Percentiles rank a stretch among this genome's conserved stretches.
These are phyloP conservation scores for Muscicapa striata DNA, from an alignment of 2,797 vertebrate genomes.

Conservation along the genomic window DNA sequence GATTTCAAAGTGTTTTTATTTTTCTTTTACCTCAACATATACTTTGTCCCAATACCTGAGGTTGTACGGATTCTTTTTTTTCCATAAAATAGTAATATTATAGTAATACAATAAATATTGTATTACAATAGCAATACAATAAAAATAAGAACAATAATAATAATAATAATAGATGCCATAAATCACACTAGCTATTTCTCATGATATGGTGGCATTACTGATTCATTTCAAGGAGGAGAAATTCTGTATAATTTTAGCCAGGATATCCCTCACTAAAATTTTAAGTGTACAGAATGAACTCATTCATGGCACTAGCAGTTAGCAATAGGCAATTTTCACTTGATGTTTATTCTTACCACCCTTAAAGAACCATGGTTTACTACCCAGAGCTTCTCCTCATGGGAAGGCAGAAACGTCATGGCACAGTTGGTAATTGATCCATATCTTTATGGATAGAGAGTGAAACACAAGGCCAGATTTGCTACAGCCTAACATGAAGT, in stretches of 20 bases:
- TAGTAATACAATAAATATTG: too few species aligned
- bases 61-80: not conserved
- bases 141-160: not conserved
- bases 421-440: not conserved
- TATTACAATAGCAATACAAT: too few species aligned
- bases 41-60: not conserved
- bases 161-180: not conserved
- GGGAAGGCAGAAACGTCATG: not conserved
- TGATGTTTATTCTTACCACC: not conserved
- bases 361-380: not conserved
- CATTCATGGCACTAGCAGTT: not conserved
- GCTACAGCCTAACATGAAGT: not conserved
- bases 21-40: not conserved
- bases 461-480: slow-evolving; percentile 12
- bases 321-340: not conserved
- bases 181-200: not conserved
- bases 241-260: not conserved
- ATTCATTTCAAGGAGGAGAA: not conserved
- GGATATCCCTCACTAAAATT: not conserved
- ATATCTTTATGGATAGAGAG: not conserved
- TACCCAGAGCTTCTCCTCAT: not conserved
- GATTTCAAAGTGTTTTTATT: not conserved
- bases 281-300: not conserved
- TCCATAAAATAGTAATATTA: not conserved
- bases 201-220: not conserved